A percentile compares a stretch with the other conserved stretches of the same genome.
Evolutionary conservation across 1,140 invertebrate genomes (phyloP).

Genomic region (Drosophila pallidifrons): DNA sequence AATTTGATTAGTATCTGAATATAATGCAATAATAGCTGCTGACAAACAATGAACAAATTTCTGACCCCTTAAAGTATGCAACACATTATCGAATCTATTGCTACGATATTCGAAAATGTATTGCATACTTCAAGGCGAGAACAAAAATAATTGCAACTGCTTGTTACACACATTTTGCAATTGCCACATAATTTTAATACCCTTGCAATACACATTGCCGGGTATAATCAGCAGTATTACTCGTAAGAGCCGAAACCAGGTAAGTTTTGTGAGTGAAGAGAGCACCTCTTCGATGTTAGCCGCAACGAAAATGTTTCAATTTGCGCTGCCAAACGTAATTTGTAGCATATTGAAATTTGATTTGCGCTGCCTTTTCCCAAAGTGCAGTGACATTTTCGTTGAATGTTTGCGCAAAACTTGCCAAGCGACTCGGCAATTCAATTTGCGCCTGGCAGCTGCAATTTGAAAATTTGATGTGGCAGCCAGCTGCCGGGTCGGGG

Average conservation of each 20-base stretch:
- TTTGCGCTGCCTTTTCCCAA: constrained; percentile 53
- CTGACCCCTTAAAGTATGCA: too few species aligned
- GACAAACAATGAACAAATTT: too few species aligned
- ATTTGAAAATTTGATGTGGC: constrained; percentile 65
- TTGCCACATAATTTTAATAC: neutral
- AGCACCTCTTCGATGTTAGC: constrained; percentile 5
- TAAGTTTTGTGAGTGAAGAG: constrained; percentile 29
- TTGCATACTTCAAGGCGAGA: too few species aligned
- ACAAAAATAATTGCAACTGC: too few species aligned
- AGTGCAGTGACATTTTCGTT: constrained; percentile 70
- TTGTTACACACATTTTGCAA: too few species aligned
- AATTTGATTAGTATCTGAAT: too few species aligned
- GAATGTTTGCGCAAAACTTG: constrained; percentile 74
- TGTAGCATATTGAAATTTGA: constrained; percentile 77
- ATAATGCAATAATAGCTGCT: too few species aligned
- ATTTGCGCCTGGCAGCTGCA: constrained; percentile 59
- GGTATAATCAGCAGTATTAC: neutral
- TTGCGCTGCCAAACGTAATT: constrained; percentile 59
- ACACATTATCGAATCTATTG: too few species aligned
- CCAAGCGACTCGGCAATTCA: constrained; percentile 51
- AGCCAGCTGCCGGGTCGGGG: constrained; percentile 18
- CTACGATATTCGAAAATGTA: too few species aligned
- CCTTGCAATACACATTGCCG: neutral
- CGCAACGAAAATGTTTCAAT: constrained; percentile 69
- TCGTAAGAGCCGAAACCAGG: constrained; percentile 33